These are phyloP conservation scores for Gambelia wislizenii DNA, from an alignment of 2,797 vertebrate genomes.

Conservation along the genomic window DNA sequence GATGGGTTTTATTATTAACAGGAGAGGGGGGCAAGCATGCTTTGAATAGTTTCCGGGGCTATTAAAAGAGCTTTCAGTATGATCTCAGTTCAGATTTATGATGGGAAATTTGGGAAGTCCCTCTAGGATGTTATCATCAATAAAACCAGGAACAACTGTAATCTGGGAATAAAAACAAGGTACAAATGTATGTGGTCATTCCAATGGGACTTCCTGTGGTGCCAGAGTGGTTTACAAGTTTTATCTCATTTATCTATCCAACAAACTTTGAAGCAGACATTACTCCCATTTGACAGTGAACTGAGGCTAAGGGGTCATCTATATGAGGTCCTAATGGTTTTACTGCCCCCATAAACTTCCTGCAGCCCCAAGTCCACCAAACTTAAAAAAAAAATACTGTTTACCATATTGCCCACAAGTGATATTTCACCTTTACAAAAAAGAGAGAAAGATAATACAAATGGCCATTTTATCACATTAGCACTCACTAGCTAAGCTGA, in stretches of 20 bases:
- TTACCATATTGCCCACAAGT: too few species aligned
- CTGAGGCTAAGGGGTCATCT: too few species aligned
- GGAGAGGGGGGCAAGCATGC: background rate
- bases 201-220: too few species aligned
- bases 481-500: too few species aligned
- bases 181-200: background rate
- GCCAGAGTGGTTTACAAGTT: background rate
- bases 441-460: too few species aligned
- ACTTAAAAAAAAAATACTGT: too few species aligned
- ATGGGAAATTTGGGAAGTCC: background rate
- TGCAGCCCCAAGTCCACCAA: too few species aligned
- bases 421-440: too few species aligned
- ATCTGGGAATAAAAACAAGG: background rate
- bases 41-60: background rate
- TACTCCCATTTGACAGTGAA: too few species aligned
- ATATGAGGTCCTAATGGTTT: too few species aligned
- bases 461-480: too few species aligned
- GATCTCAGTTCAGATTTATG: conserved; percentile 8
- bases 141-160: background rate
- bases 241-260: background rate
- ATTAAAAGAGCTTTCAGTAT: background rate
- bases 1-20: background rate
- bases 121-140: background rate
- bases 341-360: too few species aligned
- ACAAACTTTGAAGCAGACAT: background rate